phyloP scores from a whole-genome alignment of 2,113 vertebrate species.

The Phalacrocorax brasilianus region DNA sequence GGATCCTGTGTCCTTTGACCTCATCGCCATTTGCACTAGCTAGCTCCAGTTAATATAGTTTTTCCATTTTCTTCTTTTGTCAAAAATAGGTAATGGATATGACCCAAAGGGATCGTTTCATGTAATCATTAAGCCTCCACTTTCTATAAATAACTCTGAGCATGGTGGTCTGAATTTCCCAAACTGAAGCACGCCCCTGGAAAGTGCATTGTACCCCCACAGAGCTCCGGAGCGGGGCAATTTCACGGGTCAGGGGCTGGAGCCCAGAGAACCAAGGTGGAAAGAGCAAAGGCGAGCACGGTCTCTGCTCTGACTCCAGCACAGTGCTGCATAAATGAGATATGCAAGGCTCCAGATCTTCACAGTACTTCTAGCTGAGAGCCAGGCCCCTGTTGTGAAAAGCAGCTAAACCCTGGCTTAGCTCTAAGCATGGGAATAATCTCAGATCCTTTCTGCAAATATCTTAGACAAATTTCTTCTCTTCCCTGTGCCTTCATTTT shows the following conservation, averaged over 20 bases:
- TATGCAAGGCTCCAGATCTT: background rate
- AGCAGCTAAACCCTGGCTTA: background rate
- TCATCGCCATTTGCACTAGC: background rate
- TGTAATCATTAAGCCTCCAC: background rate
- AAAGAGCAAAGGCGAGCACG: rapidly evolving
- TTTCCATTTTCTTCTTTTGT: background rate
- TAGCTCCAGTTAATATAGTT: background rate
- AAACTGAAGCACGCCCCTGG: background rate
- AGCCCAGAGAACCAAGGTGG: background rate
- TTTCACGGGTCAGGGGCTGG: background rate
- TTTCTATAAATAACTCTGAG: background rate
- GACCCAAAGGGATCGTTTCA: background rate
- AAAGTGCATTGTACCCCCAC: rapidly evolving
- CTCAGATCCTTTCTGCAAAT: background rate
- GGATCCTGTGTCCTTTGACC: background rate
- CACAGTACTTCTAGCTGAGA: background rate
- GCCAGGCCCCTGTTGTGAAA: background rate
- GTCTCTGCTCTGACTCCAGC: background rate
- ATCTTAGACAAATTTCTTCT: background rate
- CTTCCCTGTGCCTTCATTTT: background rate
- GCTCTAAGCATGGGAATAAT: background rate
- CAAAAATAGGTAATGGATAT: background rate
- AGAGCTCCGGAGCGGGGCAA: background rate
- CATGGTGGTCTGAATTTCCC: background rate
- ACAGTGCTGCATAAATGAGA: background rate